Evolutionary conservation across 1,140 invertebrate species (phyloP).

Genomic region (Drosophila littoralis): DNA sequence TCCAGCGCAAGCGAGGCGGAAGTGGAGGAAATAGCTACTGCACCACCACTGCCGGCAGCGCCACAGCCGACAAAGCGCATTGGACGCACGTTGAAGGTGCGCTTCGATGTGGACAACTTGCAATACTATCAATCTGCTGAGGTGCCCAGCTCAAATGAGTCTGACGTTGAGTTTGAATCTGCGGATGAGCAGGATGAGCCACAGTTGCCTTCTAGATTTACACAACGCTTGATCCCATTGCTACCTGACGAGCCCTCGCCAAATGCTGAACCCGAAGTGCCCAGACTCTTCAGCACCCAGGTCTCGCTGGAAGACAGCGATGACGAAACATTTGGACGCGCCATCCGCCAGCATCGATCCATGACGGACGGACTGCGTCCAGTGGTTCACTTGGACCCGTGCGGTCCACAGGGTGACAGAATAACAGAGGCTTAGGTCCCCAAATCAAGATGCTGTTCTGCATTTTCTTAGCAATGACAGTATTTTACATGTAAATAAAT

Average conservation of each 20-base stretch:
- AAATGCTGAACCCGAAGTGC: conserved; percentile 12
- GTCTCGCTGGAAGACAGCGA: conserved; percentile 54
- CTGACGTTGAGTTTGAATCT: conserved; percentile 50
- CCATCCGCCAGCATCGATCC: conserved; percentile 67
- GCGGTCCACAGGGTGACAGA: conserved; percentile 18
- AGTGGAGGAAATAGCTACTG: conserved; percentile 19
- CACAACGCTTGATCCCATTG: conserved; percentile 48
- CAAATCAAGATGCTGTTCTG: conserved; percentile 28
- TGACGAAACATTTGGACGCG: conserved; percentile 53
- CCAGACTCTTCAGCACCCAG: conserved; percentile 63
- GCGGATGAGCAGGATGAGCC: conserved; percentile 2
- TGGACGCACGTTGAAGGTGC: conserved; percentile 54
- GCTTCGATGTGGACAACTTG: conserved; percentile 73
- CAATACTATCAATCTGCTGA: conserved; percentile 78
- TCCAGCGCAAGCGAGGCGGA: conserved; percentile 63
- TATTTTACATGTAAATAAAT: conserved; percentile 68
- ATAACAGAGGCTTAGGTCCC: conserved; percentile 57
- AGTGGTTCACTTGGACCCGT: conserved; percentile 15
- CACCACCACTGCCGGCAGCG: conserved; percentile 10
- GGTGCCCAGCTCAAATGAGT: conserved; percentile 60
- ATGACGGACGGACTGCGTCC: conserved; percentile 65
- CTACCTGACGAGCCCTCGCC: background rate
- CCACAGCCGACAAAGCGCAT: conserved; percentile 54
- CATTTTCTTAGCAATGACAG: conserved; percentile 72
- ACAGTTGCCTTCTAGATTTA: conserved; percentile 34